Evolutionary conservation across 2,113 vertebrate genomes (phyloP), one percentile per base, ranked within the genome.

Genomic region (Trinectes maculatus): DNA sequence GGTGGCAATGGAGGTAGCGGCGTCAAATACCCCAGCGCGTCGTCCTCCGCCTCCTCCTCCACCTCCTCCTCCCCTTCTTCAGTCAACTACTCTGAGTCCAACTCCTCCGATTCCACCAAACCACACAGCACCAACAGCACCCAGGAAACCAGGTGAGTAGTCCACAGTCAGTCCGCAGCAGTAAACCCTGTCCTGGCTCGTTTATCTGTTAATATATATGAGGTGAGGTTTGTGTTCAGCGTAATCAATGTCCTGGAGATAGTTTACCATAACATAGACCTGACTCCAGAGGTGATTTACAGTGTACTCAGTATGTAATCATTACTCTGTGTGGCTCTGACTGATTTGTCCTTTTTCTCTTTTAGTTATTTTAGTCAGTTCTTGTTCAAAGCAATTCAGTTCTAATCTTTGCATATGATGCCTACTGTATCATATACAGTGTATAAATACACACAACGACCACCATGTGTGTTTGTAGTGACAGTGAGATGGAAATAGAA

Each of bases 401-500:
- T n/a, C n/a, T 22, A 12, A 22, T 8, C 7, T 21, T 43, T 43
- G 18, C 3, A 21, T 43, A 13, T 36, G 34, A 10, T n/a, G n/a
- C n/a, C n/a, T n/a, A n/a, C n/a, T n/a, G n/a, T n/a, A n/a, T 36
- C 34, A 13, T 16, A 1, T 13, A 15, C 12, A 4, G 12, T 13
- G n/a, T n/a, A n/a, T n/a, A n/a, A n/a, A n/a, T n/a, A n/a, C 19
- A 19, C 4, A 43, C 40, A 43, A 21, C 18, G 46, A 48, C 24
- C 6, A 51, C 19, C 25, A 4, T 26, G 13, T 19, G 91, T 92
- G 39, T 44, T 39, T 9, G 8, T 77, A 99, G 97, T 64, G 97
- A 98, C 87, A 99, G 97, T 1, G 97, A 99, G 88, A 99, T 99
- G 97, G 97, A 99, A 87, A 96, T 99, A 47, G 97, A 98, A 62